Evolutionary conservation across 1,140 invertebrate species (phyloP).

Genomic region (Reticulitermes speratus): DNA sequence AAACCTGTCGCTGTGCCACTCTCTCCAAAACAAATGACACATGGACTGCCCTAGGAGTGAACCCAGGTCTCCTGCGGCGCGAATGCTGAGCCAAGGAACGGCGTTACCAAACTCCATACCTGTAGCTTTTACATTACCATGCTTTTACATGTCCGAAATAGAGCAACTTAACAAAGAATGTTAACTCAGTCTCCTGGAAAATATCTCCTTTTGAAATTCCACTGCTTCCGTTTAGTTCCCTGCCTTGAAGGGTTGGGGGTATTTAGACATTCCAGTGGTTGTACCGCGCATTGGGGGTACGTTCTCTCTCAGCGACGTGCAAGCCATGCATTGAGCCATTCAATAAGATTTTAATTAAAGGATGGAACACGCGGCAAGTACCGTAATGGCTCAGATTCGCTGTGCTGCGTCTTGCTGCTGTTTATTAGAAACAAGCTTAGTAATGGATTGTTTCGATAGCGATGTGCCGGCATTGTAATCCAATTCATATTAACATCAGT

Average conservation of each 20-base stretch:
- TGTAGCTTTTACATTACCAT: background rate
- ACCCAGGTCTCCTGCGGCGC: no score
- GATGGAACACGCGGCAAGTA: background rate
- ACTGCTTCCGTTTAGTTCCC: no score
- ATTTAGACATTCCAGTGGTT: slow-evolving; percentile 11
- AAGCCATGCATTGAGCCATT: background rate
- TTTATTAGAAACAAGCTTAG: background rate
- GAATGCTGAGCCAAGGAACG: no score
- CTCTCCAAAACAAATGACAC: no score
- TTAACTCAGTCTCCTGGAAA: background rate
- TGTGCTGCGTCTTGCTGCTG: background rate
- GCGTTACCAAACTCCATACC: background rate
- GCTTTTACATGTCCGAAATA: background rate
- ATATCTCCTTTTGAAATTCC: background rate
- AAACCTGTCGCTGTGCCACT: no score
- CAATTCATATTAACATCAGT: no score
- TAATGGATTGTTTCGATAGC: slow-evolving; percentile 3
- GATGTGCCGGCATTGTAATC: background rate
- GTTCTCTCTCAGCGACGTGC: background rate
- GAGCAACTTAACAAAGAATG: background rate
- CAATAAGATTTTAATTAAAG: slow-evolving; percentile 15
- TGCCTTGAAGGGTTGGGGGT: background rate
- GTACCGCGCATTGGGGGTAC: background rate
- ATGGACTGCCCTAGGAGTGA: no score
- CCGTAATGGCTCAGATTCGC: background rate